Percentiles rank a stretch among this genome's conserved stretches.
Conservation (phyloP, 1,140 invertebrate species). For the Megalopta genalis region DNA sequence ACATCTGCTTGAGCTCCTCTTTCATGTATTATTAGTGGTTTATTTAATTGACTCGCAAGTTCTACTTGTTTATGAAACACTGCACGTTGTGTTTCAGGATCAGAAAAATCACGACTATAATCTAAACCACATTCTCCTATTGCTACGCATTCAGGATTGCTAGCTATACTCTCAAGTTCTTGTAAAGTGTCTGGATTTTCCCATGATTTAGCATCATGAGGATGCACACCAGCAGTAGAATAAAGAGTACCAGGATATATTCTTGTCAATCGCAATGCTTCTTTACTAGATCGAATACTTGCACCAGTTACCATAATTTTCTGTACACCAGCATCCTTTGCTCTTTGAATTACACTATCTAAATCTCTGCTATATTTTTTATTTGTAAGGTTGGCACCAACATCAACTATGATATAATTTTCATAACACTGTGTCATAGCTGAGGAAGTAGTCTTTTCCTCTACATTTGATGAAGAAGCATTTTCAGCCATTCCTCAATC, state of each 20-base stretch:
- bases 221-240: slow-evolving; percentile 96
- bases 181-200: slow-evolving; percentile 86
- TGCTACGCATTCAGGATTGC: slow-evolving; percentile 94
- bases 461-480: slow-evolving; percentile 63
- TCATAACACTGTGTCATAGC: slow-evolving; percentile 85
- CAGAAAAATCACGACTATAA: slow-evolving; percentile 96
- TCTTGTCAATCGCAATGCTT: slow-evolving; percentile 91
- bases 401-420: slow-evolving; percentile 95
- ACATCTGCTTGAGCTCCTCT: slow-evolving; percentile 93
- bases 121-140: slow-evolving; percentile 96
- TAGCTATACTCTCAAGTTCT: slow-evolving; percentile 86
- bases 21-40: slow-evolving; percentile 95
- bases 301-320: slow-evolving; percentile 97
- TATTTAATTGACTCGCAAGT: slow-evolving; percentile 91
- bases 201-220: slow-evolving; percentile 97
- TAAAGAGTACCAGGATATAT: slow-evolving; percentile 94
- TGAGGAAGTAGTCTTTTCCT: slow-evolving; percentile 63
- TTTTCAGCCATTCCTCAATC: slow-evolving; percentile 72
- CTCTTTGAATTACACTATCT: slow-evolving; percentile 94
- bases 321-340: slow-evolving; percentile 95
- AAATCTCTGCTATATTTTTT: slow-evolving; percentile 96
- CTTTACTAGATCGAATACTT: slow-evolving; percentile 93
- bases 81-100: slow-evolving; percentile 90
- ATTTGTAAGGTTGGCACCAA: slow-evolving; percentile 96
- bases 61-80: slow-evolving; percentile 95